These are phyloP conservation scores for Eupithecia exiguata DNA, from an alignment of 2,888 invertebrate species.

Conservation along the genomic window DNA sequence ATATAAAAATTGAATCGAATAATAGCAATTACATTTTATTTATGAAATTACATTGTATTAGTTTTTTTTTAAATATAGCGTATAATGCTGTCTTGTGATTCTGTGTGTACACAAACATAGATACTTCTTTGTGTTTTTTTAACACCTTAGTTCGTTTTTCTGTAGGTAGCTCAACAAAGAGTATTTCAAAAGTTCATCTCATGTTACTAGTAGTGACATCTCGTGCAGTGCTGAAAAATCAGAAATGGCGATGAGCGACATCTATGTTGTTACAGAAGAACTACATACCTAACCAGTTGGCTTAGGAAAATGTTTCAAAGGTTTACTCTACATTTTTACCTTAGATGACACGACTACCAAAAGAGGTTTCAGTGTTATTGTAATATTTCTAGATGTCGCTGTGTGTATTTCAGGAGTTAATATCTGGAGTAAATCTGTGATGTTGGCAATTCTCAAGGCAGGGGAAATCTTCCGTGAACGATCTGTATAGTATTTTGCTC, in stretches of 20 bases:
- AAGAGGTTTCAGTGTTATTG: neutral
- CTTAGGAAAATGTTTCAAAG: neutral
- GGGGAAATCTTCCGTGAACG: no score
- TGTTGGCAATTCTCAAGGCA: no score
- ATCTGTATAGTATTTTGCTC: no score
- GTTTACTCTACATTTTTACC: neutral
- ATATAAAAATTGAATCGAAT: neutral
- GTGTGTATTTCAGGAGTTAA: neutral
- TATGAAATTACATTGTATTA: no score
- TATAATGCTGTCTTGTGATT: neutral
- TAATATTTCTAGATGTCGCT: neutral
- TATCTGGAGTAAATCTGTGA: no score
- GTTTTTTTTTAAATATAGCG: no score
- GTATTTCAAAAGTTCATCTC: neutral
- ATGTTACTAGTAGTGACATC: constrained; percentile 27
- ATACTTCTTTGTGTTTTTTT: no score
- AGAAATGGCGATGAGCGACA: constrained; percentile 25
- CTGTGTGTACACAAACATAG: no score
- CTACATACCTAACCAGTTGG: constrained; percentile 7
- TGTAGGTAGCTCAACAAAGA: neutral
- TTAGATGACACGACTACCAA: neutral
- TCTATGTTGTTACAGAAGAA: constrained; percentile 24
- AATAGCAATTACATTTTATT: neutral
- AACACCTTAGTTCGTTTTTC: neutral
- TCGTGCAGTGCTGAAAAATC: neutral